Conservation (phyloP, 37 sponge, comb jelly and placozoan species). For the Halichondria panicea region DNA sequence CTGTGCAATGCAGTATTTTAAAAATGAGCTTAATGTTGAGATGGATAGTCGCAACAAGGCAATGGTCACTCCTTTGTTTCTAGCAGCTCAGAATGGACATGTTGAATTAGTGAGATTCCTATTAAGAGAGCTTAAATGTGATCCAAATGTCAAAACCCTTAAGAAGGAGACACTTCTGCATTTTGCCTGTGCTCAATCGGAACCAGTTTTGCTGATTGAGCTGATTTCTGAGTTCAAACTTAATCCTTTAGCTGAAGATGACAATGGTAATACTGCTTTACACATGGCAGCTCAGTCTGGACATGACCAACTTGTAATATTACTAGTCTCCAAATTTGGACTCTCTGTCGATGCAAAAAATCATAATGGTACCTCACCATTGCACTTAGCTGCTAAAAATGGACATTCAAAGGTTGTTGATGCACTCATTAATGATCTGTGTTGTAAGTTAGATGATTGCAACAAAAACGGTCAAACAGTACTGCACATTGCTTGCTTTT, state of each 20-base stretch:
- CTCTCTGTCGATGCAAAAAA: too few relatives aligned
- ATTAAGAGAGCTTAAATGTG: neutral
- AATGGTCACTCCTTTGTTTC: neutral
- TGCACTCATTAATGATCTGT: conserved; percentile 12
- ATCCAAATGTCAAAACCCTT: neutral
- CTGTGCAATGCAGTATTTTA: too few relatives aligned
- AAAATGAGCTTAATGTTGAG: too few relatives aligned
- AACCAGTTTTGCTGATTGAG: neutral
- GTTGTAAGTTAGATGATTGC: neutral
- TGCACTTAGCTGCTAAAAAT: neutral
- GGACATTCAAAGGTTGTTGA: neutral
- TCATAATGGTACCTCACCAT: neutral
- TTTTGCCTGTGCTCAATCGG: neutral
- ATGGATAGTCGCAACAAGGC: neutral
- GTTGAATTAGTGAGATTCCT: neutral
- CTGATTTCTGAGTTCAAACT: neutral
- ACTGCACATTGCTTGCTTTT: neutral
- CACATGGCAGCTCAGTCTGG: neutral
- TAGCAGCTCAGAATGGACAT: neutral
- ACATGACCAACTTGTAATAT: neutral
- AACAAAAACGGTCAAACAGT: neutral
- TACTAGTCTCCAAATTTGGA: neutral
- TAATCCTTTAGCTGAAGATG: neutral
- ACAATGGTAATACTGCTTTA: neutral
- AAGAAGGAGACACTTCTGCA: conserved; percentile 6